Evolutionary conservation across 2,888 invertebrate genomes (phyloP), one percentile per base, ranked within the genome.

Genomic region (Drosophila gaucha): DNA sequence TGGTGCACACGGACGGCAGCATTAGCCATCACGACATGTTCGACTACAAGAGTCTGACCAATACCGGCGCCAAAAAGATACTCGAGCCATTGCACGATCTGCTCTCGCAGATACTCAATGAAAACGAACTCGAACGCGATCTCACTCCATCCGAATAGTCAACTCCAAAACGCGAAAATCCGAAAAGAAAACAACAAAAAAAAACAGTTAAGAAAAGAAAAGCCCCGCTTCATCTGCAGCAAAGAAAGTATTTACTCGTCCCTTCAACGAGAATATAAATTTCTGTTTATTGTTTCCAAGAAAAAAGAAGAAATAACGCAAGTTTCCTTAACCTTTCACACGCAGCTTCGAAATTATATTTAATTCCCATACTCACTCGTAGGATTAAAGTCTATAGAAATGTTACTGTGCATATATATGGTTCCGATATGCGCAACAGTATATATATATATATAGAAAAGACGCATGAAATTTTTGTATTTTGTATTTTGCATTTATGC

Each of bases 1-100:
- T 96, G 75, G 93, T 96, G 56, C 96, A 96, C 91, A 93, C 93
- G 44, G 96, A 96, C 92, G 96, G 96, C 3, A 94, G 94, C 41
- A 97, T 98, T 63, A 96, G 96, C 89, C 97, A 96, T 89, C 95
- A 95, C 88, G 97, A 98, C 90, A 96, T 98, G 96, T 95, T 96
- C 90, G 98, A 98, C 92, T 98, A 97, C 92, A 94, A 97, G 49
- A 95, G 97, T 89, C 93, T 97, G 64, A 97, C 97, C 2, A 96
- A 96, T 92, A 94, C 95, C 49, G 98, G 97, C 54, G 97, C 97
- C 91, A 94, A 94, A 88, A 97, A 97, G 92, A 95, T 96, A 9
- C 97, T 97, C 91, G 96, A 96, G 92, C 96, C 96, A 18, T 95
- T 97, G 49, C 94, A 96, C 91, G 96, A 97, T 91, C 93, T 97